These are phyloP conservation scores for Euura saliciscinereae DNA, from an alignment of 1,140 invertebrate species.

Conservation along the genomic window DNA sequence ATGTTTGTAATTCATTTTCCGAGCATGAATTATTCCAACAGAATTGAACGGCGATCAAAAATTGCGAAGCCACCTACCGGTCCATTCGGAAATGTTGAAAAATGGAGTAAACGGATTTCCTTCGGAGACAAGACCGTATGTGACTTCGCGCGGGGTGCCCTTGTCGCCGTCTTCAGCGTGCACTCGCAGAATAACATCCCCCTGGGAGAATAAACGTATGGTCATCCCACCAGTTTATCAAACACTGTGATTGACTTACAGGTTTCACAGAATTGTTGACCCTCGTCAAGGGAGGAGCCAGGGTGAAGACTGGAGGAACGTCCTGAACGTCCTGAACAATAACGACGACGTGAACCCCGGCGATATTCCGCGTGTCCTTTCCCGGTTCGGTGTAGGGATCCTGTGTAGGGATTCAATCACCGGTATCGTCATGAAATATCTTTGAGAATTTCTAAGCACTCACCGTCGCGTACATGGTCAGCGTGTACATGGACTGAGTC, in stretches of 20 bases:
- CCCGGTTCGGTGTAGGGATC: conserved; percentile 82
- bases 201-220: conserved; percentile 54
- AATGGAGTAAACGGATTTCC: conserved; percentile 82
- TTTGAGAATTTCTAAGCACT: conserved; percentile 40
- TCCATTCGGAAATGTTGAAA: conserved; percentile 82
- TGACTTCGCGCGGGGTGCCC: conserved; percentile 79
- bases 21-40: background rate
- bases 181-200: conserved; percentile 70
- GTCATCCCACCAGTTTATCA: conserved; percentile 8
- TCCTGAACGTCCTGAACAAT: conserved; percentile 87
- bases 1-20: background rate
- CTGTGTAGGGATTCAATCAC: conserved; percentile 51
- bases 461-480: conserved; percentile 83
- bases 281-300: conserved; percentile 79
- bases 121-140: conserved; percentile 83
- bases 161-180: conserved; percentile 89
- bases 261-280: conserved; percentile 53
- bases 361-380: conserved; percentile 84
- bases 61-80: conserved; percentile 62
- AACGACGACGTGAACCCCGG: conserved; percentile 78
- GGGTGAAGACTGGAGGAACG: conserved; percentile 82
- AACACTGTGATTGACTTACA: conserved; percentile 35
- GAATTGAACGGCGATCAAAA: background rate
- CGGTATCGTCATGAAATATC: background rate
- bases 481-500: conserved; percentile 80